Evolutionary conservation across 2,888 invertebrate genomes (phyloP), one percentile per base, ranked within the genome.

Genomic region (Syrphus vitripennis): DNA sequence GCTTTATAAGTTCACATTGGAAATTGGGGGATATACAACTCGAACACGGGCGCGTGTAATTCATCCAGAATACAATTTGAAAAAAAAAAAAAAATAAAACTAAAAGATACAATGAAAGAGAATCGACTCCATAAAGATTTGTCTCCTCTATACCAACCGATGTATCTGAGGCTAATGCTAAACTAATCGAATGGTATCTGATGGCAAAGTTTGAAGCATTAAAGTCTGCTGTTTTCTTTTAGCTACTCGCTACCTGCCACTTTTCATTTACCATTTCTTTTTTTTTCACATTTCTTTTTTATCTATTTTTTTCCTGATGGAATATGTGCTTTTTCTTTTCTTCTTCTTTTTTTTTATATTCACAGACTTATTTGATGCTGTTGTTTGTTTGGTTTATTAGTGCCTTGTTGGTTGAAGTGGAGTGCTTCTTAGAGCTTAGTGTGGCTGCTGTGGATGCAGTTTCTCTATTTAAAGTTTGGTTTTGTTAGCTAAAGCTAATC

Each of bases 141-240:
- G 48, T 50, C 50, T 53, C 37, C 53, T 42, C 77, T 72, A n/a
- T n/a, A n/a, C 37, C 29, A 84, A 81, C 77, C 77, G 82, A 82
- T 82, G 74, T 77, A 45, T 76, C 81, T 78, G 83, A 78, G 87
- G 83, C 88, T 87, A 87, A 87, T 63, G 71, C 80, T 78, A 81
- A 72, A 88, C 88, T 88, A 87, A 87, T 80, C 86, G 78, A 75
- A 83, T 74, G 53, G 63, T 83, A 76, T 80, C 72, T 75, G 75
- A 81, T 76, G 67, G 75, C 75, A 45, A 65, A 79, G 61, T 75
- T 78, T 83, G 83, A 87, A 78, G 75, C 82, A 76, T 19, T 45
- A 42, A 71, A 50, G 42, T 76, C 76, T 31, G 10, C 21, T 21
- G 81, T 81, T 76, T 80, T 71, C 72, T 45, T 31, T n/a, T 14